Percentiles rank a stretch among this genome's conserved stretches.
phyloP scores from a whole-genome alignment of 2,888 invertebrate genomes.

The Exephanes ischioxanthus region DNA sequence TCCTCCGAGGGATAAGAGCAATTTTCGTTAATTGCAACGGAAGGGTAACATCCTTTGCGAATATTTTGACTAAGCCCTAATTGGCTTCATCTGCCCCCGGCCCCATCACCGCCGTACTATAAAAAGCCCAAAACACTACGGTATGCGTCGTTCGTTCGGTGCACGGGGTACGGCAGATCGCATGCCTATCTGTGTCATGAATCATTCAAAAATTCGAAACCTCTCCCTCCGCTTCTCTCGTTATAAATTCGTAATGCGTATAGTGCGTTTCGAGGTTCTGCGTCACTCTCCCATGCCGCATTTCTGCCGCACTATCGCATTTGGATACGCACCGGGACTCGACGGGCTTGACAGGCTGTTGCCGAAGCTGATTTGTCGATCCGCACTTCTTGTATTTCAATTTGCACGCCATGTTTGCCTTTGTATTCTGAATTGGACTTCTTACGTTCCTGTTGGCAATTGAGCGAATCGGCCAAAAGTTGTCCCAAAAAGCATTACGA shows the following conservation, averaged over 20 bases:
- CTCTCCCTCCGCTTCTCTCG: conserved; percentile 34
- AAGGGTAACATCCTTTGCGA: conserved; percentile 61
- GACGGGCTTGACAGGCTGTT: conserved; percentile 4
- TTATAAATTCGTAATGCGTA: conserved; percentile 64
- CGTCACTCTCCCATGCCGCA: conserved; percentile 60
- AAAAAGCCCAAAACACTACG: not conserved
- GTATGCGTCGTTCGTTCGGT: conserved; percentile 39
- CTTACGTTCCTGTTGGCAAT: not conserved
- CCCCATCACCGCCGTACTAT: not conserved
- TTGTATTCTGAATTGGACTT: not conserved
- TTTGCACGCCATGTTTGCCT: not conserved
- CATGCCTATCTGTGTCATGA: conserved; percentile 43
- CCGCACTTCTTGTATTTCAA: conserved; percentile 8
- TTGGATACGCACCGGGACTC: conserved; percentile 25
- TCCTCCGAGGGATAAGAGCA: conserved; percentile 1
- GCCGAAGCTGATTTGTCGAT: conserved; percentile 1
- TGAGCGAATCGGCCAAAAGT: not conserved
- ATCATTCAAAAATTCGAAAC: conserved; percentile 64
- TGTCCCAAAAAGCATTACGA: not conserved
- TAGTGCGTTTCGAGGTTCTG: conserved; percentile 65
- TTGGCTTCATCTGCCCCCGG: conserved; percentile 56
- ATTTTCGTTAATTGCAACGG: conserved; percentile 67
- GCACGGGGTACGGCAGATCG: conserved; percentile 8
- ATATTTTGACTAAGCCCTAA: conserved; percentile 47
- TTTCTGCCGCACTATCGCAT: conserved; percentile 15